Conservation (phyloP, 2,888 invertebrate genomes). For the Crematogaster levior region DNA sequence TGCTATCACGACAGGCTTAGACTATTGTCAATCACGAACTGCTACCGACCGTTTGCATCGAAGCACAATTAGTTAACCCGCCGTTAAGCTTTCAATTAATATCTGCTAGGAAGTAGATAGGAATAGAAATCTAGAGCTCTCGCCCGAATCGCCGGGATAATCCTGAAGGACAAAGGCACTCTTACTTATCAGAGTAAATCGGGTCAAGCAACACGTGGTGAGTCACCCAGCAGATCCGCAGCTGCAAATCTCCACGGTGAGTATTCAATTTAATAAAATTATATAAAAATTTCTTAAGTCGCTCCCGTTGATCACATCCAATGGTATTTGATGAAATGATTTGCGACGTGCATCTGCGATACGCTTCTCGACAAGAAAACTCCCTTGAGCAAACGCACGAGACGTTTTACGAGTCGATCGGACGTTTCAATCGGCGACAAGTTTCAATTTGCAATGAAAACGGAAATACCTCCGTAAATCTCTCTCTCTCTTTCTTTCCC, state of each 20-base stretch:
- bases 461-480: not conserved
- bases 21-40: constrained; percentile 28
- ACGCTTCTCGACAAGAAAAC: not conserved
- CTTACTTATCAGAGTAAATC: constrained; percentile 14
- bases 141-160: not conserved
- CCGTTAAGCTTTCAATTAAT: constrained; percentile 48
- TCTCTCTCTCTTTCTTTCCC: not conserved
- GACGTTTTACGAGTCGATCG: constrained; percentile 17
- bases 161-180: constrained; percentile 4
- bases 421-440: not conserved
- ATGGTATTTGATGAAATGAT: constrained; percentile 22
- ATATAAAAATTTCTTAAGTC: constrained; percentile 32
- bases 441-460: constrained; percentile 23
- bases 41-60: not conserved
- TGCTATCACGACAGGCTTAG: not conserved
- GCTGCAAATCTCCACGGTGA: constrained; percentile 9
- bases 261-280: constrained; percentile 37
- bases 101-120: not conserved
- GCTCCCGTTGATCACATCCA: not conserved
- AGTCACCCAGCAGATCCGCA: not conserved
- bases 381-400: not conserved
- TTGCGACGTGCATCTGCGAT: not conserved
- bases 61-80: constrained; percentile 32
- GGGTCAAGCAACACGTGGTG: constrained; percentile 12
- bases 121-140: not conserved